Evolutionary conservation across 2,888 invertebrate species (phyloP), one percentile per base, ranked within the genome.

Genomic region (Folsomia candida): DNA sequence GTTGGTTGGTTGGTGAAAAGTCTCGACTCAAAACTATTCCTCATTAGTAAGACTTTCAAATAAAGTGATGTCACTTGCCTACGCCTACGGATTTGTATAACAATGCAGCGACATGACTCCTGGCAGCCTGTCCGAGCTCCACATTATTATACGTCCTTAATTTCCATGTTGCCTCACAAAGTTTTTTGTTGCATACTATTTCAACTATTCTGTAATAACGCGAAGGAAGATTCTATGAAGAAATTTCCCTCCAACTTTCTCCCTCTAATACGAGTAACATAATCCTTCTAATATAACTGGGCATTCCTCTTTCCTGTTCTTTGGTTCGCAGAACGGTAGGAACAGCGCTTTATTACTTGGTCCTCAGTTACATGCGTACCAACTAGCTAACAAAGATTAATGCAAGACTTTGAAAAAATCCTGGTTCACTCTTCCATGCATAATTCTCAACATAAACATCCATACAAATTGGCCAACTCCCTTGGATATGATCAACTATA

Each of bases 391-490:
- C n/a, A n/a, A n/a, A n/a, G n/a, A n/a, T n/a, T n/a, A n/a, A n/a
- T n/a, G n/a, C n/a, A n/a, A n/a, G n/a, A n/a, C n/a, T n/a, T n/a
- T n/a, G n/a, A n/a, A n/a, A n/a, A n/a, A n/a, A n/a, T n/a, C n/a
- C n/a, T n/a, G n/a, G n/a, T n/a, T n/a, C n/a, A n/a, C n/a, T 26
- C 27, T 20, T 60, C 27, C 60, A 63, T 71, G 71, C 71, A 71
- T 71, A 71, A 71, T 71, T 71, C 68, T 68, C 57, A n/a, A n/a
- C 68, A 71, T 71, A 71, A 71, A 71, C 68, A 71, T 68, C 68
- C 68, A 68, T 71, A 68, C 66, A 71, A 71, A 71, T 71, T 71
- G 51, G n/a, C n/a, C n/a, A n/a, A n/a, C n/a, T n/a, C n/a, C n/a
- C n/a, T n/a, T n/a, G n/a, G n/a, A n/a, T n/a, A n/a, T n/a, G n/a